Base-by-base conservation (phyloP, 2,888 invertebrate species). In the Calameuta pallipes region DNA sequence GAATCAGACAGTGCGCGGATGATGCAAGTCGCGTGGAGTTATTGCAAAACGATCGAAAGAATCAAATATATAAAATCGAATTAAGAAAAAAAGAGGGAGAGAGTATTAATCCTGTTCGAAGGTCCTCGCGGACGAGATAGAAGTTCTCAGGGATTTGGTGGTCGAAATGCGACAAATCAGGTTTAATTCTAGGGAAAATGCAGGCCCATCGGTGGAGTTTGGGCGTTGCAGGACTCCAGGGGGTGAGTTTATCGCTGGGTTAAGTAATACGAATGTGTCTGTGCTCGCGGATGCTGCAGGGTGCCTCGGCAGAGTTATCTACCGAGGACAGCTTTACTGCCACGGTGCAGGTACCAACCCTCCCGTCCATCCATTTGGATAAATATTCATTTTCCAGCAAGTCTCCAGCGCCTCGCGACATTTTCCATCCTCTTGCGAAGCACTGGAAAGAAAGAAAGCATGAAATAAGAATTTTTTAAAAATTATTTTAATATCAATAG, bases 221-320 rank as follows among this genome's bases (percentile, higher is more conserved):
- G 84, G 84, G 82, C 85, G 87, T 88, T 86, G 85, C 88, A 87
- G 85, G 85, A 85, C 86, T 85, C 85, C 56, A 56, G 82, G 84
- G 88, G 85, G 88, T 85, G 89, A 89, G 92, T 93, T 93, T 93
- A 93, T 92, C 92, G 92, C 90, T 89, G 89, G 89, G 90, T 91
- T 92, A 92, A 92, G 92, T 92, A 93, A 93, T 93, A 93, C 92
- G 92, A 92, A 93, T 92, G 92, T 86, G 89, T 89, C 88, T 88
- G 87, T 89, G 84, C 83, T 81, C 79, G 82, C 84, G 84, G 83
- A 84, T 86, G 83, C 84, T 68, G 73, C 71, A 85, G 84, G 86
- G 83, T 88, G 87, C 83, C 82, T 84, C 82, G 81, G 79, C 80
- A 81, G 84, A 88, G 87, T 87, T 89, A 89, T 88, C 89, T 89